Conservation (phyloP, 2,888 invertebrate genomes). For the Himalopsyche tibetana region DNA sequence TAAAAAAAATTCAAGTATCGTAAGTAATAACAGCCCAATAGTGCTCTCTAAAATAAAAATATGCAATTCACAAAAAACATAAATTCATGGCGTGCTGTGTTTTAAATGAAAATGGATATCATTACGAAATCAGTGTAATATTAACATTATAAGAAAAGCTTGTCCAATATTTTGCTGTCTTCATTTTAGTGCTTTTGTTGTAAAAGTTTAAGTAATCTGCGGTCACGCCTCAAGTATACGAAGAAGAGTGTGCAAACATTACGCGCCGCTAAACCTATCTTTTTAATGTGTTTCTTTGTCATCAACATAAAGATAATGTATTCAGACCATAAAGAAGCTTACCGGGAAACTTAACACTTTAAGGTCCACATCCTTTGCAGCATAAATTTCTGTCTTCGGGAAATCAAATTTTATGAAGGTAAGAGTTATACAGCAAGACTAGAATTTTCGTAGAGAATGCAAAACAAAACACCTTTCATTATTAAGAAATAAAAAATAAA, state of each 20-base stretch:
- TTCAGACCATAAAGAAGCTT: constrained; percentile 34
- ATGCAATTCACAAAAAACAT: no score
- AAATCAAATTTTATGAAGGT: constrained; percentile 1
- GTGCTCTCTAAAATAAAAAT: no score
- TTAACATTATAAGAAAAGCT: not conserved
- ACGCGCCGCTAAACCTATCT: constrained; percentile 34
- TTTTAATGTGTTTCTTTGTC: constrained; percentile 30
- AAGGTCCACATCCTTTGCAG: not conserved
- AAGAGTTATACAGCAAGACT: not conserved
- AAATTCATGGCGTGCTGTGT: no score
- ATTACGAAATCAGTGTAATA: no score
- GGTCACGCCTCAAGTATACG: constrained; percentile 14
- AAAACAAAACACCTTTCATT: no score
- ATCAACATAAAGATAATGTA: constrained; percentile 34
- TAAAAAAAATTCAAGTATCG: no score
- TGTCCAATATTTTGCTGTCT: not conserved
- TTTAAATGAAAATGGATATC: no score
- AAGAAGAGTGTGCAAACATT: not conserved
- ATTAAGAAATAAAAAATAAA: no score
- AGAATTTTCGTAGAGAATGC: not conserved
- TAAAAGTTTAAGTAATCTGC: not conserved
- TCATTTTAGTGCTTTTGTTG: not conserved
- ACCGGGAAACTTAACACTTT: constrained; percentile 17
- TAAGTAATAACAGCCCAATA: no score
- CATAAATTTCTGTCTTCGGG: not conserved